phyloP scores from a whole-genome alignment of 2,888 invertebrate species.

The Coelogynopora nodosa region DNA sequence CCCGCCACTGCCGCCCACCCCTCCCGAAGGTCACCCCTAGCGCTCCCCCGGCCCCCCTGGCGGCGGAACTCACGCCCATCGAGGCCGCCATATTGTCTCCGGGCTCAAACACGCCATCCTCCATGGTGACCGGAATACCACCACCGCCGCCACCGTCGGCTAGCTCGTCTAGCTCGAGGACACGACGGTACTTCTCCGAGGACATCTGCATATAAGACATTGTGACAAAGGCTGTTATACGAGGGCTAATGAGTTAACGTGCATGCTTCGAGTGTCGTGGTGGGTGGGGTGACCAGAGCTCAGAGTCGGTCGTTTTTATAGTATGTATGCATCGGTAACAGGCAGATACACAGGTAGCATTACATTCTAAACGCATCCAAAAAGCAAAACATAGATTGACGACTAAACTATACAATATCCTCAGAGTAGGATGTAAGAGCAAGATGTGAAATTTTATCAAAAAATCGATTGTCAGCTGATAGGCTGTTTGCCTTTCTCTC shows the following conservation, averaged over 20 bases:
- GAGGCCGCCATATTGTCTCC: neutral
- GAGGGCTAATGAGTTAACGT: no score
- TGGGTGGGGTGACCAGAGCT: no score
- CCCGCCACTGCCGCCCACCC: neutral
- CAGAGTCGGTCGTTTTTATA: no score
- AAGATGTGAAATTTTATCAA: neutral
- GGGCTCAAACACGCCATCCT: neutral
- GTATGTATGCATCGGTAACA: no score
- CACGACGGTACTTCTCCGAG: slow-evolving; percentile 21
- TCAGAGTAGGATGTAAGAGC: no score
- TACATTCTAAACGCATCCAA: no score
- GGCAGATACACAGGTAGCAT: no score
- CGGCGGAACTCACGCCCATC: neutral
- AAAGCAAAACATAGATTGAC: no score
- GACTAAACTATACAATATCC: no score
- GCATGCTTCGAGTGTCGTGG: no score
- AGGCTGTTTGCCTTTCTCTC: neutral
- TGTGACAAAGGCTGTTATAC: no score
- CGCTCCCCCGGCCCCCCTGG: neutral
- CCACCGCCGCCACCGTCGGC: neutral
- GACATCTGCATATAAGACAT: slow-evolving; percentile 9
- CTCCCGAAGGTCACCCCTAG: neutral
- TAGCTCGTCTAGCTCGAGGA: neutral
- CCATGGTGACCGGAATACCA: neutral
- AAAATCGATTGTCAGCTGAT: neutral